phyloP scores from a whole-genome alignment of 1,140 invertebrate species.

The Drosophila orena region DNA sequence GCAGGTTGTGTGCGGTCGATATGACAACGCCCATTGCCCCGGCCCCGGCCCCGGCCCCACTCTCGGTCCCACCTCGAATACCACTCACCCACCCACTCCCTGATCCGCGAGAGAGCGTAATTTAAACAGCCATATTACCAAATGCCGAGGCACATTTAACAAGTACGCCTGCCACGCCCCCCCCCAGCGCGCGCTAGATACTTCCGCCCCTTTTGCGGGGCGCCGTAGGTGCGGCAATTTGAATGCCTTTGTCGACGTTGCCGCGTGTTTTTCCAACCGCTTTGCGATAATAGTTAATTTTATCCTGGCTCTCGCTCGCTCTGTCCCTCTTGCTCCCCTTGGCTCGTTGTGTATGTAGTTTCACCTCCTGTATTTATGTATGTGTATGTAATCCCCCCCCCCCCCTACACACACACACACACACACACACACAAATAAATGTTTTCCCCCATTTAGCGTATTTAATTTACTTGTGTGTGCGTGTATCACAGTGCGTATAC shows the following conservation, averaged over 20 bases:
- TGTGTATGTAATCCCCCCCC: not conserved
- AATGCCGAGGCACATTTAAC: slow-evolving; percentile 70
- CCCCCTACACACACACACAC: not conserved
- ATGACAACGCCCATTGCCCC: slow-evolving; percentile 68
- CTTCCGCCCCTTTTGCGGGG: slow-evolving; percentile 4
- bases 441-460: slow-evolving; percentile 76
- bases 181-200: not conserved
- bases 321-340: slow-evolving; percentile 24
- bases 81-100: not conserved
- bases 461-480: slow-evolving; percentile 63
- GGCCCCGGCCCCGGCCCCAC: not conserved
- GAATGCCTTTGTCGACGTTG: slow-evolving; percentile 66
- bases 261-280: slow-evolving; percentile 78
- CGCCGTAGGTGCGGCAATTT: slow-evolving; percentile 72
- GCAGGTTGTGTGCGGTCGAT: slow-evolving; percentile 74
- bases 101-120: slow-evolving; percentile 42
- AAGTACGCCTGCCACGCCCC: slow-evolving; percentile 9
- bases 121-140: slow-evolving; percentile 80
- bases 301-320: slow-evolving; percentile 47
- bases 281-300: slow-evolving; percentile 83
- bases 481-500: slow-evolving; percentile 48
- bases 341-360: slow-evolving; percentile 42
- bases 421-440: slow-evolving; percentile 54
- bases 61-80: not conserved
- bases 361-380: slow-evolving; percentile 10